Base-by-base conservation (phyloP, 2,113 vertebrate species). In the Chionis minor region DNA sequence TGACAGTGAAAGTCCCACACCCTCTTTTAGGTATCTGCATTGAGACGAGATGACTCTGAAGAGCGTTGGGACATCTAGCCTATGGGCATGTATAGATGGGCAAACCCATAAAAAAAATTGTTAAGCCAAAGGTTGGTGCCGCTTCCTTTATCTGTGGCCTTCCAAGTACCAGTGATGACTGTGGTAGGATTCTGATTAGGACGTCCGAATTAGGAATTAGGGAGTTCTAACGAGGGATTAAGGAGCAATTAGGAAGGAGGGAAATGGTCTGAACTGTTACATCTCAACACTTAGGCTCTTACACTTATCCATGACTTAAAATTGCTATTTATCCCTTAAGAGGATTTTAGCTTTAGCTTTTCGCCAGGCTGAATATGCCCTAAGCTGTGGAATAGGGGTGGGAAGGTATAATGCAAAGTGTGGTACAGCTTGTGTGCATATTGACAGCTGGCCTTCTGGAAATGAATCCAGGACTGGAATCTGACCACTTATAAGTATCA, bases 341-440 rank as follows among this genome's bases (percentile, higher is more conserved):
- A 94, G 83, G 95, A 96, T 96, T 92, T 85, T 69, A 83, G 88
- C 40, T 86, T 92, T 61, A 93, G 84, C 71, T 88, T 92, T 86
- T 90, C 71, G 81, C n/a, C 42, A 77, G 88, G 84, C 70, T 87
- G 74, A 95, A 69, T 24, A 62, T 1, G 32, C 10, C 49, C 49
- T 61, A 49, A 92, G 80, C 56, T 52, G 28, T 69, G 74, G 86
- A 81, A 91, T 5, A 94, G 58, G 49, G 12, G 20, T 80, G 40
- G 81, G 54, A 87, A 88, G 42, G 28, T 85, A 79, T 51, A 71
- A 91, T 44, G 90, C 75, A 32, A 91, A 82, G 45, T n/a, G 45
- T 62, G 58, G 73, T 32, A 77, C 0, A 14, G 74, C 33, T 82
- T 91, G 62, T 67, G 58, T 38, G 38, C 32, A 24, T 38, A 56